phyloP scores from a whole-genome alignment of 2,888 invertebrate genomes.

The Andrena hattorfiana region DNA sequence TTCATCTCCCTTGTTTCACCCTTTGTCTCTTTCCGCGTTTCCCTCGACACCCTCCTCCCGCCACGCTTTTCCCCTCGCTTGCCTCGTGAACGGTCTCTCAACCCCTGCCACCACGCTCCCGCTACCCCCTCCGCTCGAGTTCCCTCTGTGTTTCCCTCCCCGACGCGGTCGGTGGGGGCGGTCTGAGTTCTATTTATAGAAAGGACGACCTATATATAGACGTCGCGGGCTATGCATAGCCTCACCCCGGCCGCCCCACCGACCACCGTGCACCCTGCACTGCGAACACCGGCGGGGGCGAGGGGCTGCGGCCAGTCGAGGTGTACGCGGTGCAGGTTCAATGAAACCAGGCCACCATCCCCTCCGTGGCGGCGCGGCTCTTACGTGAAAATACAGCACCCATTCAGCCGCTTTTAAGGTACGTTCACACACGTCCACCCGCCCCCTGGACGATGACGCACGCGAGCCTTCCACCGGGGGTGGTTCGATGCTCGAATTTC shows the following conservation, averaged over 20 bases:
- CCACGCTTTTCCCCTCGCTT: background rate
- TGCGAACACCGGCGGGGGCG: conserved; percentile 57
- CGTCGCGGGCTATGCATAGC: conserved; percentile 83
- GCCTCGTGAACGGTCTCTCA: conserved; percentile 1
- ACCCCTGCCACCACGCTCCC: background rate
- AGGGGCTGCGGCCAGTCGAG: conserved; percentile 57
- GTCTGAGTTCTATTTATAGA: conserved; percentile 83
- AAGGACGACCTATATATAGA: conserved; percentile 83
- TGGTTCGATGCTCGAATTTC: background rate
- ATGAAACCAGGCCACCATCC: conserved; percentile 82
- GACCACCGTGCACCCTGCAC: conserved; percentile 68
- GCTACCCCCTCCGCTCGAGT: conserved; percentile 26
- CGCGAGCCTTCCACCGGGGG: conserved; percentile 19
- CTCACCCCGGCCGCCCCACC: conserved; percentile 69
- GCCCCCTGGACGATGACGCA: conserved; percentile 55
- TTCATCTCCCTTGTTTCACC: background rate
- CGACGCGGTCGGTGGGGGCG: conserved; percentile 51
- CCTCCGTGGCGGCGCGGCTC: conserved; percentile 64
- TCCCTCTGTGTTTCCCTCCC: conserved; percentile 16
- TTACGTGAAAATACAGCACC: conserved; percentile 76
- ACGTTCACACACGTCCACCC: conserved; percentile 62
- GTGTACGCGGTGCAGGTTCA: conserved; percentile 79
- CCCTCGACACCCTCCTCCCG: background rate
- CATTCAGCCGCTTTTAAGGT: conserved; percentile 73
- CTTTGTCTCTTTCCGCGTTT: conserved; percentile 27